A percentile compares a stretch with the other conserved stretches of the same genome.
phyloP scores from a whole-genome alignment of 1,140 invertebrate species.

The Temnothorax longispinosus region DNA sequence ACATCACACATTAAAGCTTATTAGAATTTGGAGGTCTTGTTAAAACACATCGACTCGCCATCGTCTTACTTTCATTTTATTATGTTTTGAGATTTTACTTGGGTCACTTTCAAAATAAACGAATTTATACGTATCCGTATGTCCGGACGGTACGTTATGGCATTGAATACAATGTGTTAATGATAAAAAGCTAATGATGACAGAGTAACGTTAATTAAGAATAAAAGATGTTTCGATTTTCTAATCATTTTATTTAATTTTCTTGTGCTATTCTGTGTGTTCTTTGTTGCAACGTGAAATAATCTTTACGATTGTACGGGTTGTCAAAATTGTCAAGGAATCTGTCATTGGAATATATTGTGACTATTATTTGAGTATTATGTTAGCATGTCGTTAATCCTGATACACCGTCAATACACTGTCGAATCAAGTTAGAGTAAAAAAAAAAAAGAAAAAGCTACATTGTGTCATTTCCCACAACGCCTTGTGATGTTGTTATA shows the following conservation, averaged over 20 bases:
- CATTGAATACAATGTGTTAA: neutral
- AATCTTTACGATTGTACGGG: neutral
- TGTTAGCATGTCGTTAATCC: constrained; percentile 11
- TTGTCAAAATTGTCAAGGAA: neutral
- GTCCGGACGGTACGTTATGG: no score
- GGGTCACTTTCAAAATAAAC: neutral
- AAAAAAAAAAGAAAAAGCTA: neutral
- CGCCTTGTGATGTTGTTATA: constrained; percentile 18
- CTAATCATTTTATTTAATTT: neutral
- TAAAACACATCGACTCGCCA: neutral
- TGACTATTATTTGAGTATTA: constrained; percentile 3
- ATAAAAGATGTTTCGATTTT: neutral
- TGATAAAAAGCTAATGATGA: neutral
- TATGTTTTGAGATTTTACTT: constrained; percentile 18
- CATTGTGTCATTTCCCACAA: neutral
- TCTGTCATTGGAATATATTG: neutral
- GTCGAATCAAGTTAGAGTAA: neutral
- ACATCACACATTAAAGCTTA: constrained; percentile 9
- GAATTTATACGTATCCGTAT: neutral
- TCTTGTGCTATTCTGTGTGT: neutral
- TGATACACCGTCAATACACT: neutral
- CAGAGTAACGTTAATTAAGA: neutral
- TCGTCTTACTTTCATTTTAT: constrained; percentile 3
- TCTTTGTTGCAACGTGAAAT: neutral
- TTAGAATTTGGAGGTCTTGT: constrained; percentile 12